Base-by-base conservation (phyloP, 2,888 invertebrate genomes). In the Oscheius myriophilus region DNA sequence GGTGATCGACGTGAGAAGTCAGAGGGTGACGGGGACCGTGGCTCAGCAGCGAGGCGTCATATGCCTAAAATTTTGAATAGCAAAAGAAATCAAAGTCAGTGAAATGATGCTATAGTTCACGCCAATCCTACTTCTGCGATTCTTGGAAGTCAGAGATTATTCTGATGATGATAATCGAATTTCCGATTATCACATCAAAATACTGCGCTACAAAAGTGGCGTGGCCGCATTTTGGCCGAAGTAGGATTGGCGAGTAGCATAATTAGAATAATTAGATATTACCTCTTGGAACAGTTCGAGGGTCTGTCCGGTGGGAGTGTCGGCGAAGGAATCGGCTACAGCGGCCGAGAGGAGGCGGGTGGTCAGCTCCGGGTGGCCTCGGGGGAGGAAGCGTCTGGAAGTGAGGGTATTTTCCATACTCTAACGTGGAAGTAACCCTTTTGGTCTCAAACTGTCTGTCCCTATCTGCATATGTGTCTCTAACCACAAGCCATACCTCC, bases 241-340 rank as follows among this genome's bases (percentile, higher is more conserved):
- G 23, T 1, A 1, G 11, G 16, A 18, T 11, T 9, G 18, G 49
- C 2, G 2, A 49, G 1, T 18, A 49, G 18, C 18, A 11, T 11
- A 16, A 49, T 21, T 12, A 9, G 25, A 53, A 63, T 41, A 52
- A 42, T n/a, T n/a, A n/a, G n/a, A n/a, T n/a, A n/a, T n/a, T 39
- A 68, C 68, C 63, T 63, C 62, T 55, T 68, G 54, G 54, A 68
- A 55, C 16, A 68, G 68, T 45, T 68, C 57, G n/a, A 68, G 62
- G 39, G 52, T 57, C 46, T 55, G 42, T 39, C 57, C 57, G 52
- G 54, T 67, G n/a, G 66, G 66, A n/a, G 61, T n/a, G 21, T 49
- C 61, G 14, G 11, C 41, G 41, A 45, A 65, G n/a, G 61, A 70
- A n/a, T 41, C 51, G 25, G 54, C 43, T 4, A 51, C 46, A 14